A percentile compares a stretch with the other conserved stretches of the same genome.
Evolutionary conservation across 1,140 invertebrate genomes (phyloP).

Genomic region (Elymnias hypermnestra): DNA sequence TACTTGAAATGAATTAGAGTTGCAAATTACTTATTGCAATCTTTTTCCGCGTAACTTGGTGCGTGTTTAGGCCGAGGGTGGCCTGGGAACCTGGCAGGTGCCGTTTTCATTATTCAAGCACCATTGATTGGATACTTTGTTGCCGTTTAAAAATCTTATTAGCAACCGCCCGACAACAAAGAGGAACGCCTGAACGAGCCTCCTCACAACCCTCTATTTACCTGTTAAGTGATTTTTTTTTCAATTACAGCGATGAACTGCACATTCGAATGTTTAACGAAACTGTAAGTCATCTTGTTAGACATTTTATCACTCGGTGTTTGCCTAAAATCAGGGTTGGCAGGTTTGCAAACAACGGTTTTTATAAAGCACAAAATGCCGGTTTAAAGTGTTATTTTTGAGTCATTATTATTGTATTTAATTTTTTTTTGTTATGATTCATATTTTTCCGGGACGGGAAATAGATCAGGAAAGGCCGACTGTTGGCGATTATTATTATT

Average conservation of each 20-base stretch:
- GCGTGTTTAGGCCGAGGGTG: slow-evolving; percentile 62
- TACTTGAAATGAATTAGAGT: slow-evolving; percentile 30
- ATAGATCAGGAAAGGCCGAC: no score
- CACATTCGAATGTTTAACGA: slow-evolving; percentile 53
- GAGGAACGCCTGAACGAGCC: slow-evolving; percentile 38
- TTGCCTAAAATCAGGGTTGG: slow-evolving; percentile 19
- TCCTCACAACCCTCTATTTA: slow-evolving; percentile 57
- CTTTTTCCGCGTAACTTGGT: slow-evolving; percentile 35
- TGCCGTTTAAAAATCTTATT: slow-evolving; percentile 76
- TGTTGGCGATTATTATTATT: no score
- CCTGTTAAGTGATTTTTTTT: slow-evolving; percentile 72
- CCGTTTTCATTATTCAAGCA: slow-evolving; percentile 73
- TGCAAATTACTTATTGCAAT: slow-evolving; percentile 30
- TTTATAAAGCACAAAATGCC: no score
- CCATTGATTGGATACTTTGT: slow-evolving; percentile 76
- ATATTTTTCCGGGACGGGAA: no score
- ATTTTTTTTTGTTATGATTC: no score
- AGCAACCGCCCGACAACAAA: slow-evolving; percentile 68
- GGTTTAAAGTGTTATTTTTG: no score
- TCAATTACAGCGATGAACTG: slow-evolving; percentile 70
- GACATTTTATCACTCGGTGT: slow-evolving; percentile 40
- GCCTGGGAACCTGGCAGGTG: slow-evolving; percentile 68
- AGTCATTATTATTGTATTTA: no score
- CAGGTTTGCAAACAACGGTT: background rate
- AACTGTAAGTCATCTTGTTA: slow-evolving; percentile 73